Evolutionary conservation across 2,888 invertebrate species (phyloP), one percentile per base, ranked within the genome.

Genomic region (Tetranychus piercei): DNA sequence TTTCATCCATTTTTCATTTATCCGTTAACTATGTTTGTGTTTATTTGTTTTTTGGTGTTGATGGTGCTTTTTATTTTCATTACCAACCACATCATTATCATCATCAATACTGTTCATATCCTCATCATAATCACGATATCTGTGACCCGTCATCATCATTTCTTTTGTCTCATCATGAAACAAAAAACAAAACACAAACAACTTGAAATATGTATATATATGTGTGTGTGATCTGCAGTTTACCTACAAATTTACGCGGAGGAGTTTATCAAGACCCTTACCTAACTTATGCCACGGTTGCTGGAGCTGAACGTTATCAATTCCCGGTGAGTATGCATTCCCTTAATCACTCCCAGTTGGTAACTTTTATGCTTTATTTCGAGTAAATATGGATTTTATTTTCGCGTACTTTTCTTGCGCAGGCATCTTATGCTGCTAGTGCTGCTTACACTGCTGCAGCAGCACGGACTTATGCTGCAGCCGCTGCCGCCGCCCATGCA

Each of bases 221-320:
- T 65, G n/a, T n/a, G n/a, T 65, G 20, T 15, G 20, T 18, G 1
- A 20, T 15, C 1, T 66, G 6, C 66, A 66, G 66, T 66, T 20
- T 66, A 66, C 66, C 73, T 22, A 18, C 73, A 20, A n/a, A 64
- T 55, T 44, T 73, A 34, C 65, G 76, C 34, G 70, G 74, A 66
- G 72, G 71, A 34, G 89, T 94, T 80, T 94, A 94, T 87, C 94
- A 94, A 86, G 94, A 94, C 87, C 94, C 92, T 81, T 92, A 93
- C 88, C 86, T 94, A 86, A 92, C 92, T 79, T 80, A 81, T 75
- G 91, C 91, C 78, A 75, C 77, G 44, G 75, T 70, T 43, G 22
- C 70, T 69, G 77, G 77, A 80, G 89, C 90, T 81, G 92, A 92
- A 85, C 89, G 90, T 86, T 91, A 91, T 85, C 89, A 92, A 86